Conservation (phyloP, 2,797 vertebrate species). For the Spheniscus humboldti region DNA sequence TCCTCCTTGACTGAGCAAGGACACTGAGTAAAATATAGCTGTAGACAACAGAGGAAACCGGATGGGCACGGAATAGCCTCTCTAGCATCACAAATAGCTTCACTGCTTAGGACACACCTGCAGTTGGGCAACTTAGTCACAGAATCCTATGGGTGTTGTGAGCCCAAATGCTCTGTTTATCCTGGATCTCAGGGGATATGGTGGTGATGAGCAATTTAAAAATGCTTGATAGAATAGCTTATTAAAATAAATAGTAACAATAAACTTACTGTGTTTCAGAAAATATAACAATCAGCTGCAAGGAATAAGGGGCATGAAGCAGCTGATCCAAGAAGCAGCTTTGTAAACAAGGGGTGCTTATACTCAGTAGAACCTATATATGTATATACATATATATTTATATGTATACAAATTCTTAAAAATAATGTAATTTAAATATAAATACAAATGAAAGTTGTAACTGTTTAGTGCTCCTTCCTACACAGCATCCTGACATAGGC, state of each 20-base stretch:
- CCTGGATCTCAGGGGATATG: not conserved
- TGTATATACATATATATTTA: not conserved
- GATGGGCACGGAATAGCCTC: not conserved
- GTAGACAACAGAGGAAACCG: not conserved
- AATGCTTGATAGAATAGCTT: not conserved
- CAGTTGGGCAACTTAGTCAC: not conserved
- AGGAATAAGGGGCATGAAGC: not conserved
- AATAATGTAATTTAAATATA: not conserved
- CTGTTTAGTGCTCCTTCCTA: not conserved
- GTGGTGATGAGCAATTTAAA: not conserved
- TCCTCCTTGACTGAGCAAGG: not conserved
- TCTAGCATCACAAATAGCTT: not conserved
- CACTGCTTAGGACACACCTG: not conserved
- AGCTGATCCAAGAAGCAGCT: not conserved
- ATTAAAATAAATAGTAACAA: not conserved
- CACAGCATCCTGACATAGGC: not conserved
- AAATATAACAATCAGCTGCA: not conserved
- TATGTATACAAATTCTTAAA: not conserved
- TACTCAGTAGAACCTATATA: not conserved
- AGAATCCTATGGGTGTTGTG: accelerated
- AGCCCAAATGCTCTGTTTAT: not conserved
- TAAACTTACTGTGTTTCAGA: not conserved
- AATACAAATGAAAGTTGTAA: not conserved
- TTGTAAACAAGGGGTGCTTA: not conserved
- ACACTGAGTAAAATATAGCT: not conserved